Evolutionary conservation across 2,113 vertebrate genomes (phyloP), one percentile per base, ranked within the genome.

Genomic region (Centropus bengalensis): DNA sequence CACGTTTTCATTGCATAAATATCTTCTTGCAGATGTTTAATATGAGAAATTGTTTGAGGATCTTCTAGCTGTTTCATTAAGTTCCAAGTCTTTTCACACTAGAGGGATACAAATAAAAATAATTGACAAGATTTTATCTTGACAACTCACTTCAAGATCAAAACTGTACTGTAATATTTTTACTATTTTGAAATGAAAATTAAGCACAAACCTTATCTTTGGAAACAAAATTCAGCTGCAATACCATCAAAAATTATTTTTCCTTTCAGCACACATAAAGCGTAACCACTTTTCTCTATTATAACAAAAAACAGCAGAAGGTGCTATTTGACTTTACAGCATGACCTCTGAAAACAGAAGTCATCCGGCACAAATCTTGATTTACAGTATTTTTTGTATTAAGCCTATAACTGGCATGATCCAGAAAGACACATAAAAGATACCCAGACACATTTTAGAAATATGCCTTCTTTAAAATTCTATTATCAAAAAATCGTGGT

Each of bases 1-100:
- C 98, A 97, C 12, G 94, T 96, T 97, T 98, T 98, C 94, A 99
- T 96, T 52, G 86, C 94, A 36, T 81, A 47, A 36, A 98, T 97
- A 58, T 99, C 98, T 88, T 95, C 97, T 89, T 98, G 97, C 85
- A 99, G 84, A 62, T 54, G 95, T 88, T 98, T 98, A 89, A 98
- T 83, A 67, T 97, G 97, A 82, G 97, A 94, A 82, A 90, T 93
- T 88, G 97, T 82, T 42, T 98, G 87, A 97, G 97, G 97, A 52
- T 91, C 94, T 88, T 98, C 97, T 47, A 98, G 86, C 71, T 96
- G 97, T 83, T 98, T 97, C 97, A 98, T 66, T 80, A 98, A 66
- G 62, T 89, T 96, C 94, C 97, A 98, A 83, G 97, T 93, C 59
- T 98, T 97, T 93, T 98, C 97, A 94, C 98, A 99, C 99, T 99